A percentile compares a stretch with the other conserved stretches of the same genome.
phyloP scores from a whole-genome alignment of 1,140 invertebrate species.

The Lethocerus indicus region DNA sequence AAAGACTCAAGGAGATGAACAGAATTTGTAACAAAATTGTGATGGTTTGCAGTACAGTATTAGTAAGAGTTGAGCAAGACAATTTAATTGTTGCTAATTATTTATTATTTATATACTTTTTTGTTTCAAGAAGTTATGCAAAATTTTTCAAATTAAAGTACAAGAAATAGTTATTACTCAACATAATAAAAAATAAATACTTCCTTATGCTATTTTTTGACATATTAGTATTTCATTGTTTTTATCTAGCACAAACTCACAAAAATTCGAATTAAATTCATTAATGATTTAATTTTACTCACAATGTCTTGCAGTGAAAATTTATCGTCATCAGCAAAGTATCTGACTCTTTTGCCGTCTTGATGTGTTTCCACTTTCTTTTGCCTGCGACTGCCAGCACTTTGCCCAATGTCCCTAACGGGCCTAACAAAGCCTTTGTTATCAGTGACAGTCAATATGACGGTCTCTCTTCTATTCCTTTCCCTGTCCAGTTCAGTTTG shows the following conservation, averaged over 20 bases:
- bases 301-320: slow-evolving; percentile 75
- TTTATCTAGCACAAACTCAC: slow-evolving; percentile 79
- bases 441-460: slow-evolving; percentile 56
- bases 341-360: slow-evolving; percentile 52
- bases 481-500: slow-evolving; percentile 58
- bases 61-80: not conserved
- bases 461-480: slow-evolving; percentile 26
- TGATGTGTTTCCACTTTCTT: slow-evolving; percentile 51
- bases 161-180: slow-evolving; percentile 5
- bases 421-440: slow-evolving; percentile 33
- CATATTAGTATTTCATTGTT: slow-evolving; percentile 65
- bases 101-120: not conserved
- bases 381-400: slow-evolving; percentile 28
- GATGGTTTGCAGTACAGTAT: too few species aligned
- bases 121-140: not conserved
- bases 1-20: too few species aligned
- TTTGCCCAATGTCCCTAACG: slow-evolving; percentile 15
- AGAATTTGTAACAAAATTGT: too few species aligned
- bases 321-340: slow-evolving; percentile 84
- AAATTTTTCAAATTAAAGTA: slow-evolving; percentile 18
- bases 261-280: too few species aligned
- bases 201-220: slow-evolving; percentile 47
- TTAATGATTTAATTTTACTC: slow-evolving; percentile 22
- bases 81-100: not conserved
- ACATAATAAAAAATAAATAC: slow-evolving; percentile 13